A percentile compares a stretch with the other conserved stretches of the same genome.
Evolutionary conservation across 2,888 invertebrate species (phyloP).

Genomic region (Pseudococcus viburni): DNA sequence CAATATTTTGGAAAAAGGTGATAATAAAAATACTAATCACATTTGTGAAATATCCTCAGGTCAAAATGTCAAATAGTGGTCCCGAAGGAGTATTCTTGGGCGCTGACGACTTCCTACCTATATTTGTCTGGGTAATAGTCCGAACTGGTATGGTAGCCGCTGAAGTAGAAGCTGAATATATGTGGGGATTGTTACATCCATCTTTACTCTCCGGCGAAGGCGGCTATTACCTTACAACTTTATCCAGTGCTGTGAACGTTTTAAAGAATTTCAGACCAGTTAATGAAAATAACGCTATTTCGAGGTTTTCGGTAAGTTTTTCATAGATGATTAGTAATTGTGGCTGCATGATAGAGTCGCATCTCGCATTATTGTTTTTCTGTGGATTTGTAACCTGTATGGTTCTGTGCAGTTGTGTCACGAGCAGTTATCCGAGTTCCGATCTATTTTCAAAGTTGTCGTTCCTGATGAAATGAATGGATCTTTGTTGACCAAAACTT

Average conservation of each 20-base stretch:
- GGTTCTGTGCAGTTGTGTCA: constrained; percentile 70
- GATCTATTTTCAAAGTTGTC: constrained; percentile 88
- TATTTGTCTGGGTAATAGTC: constrained; percentile 92
- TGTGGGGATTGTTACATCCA: constrained; percentile 92
- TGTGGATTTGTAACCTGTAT: too few relatives aligned
- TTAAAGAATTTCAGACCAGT: constrained; percentile 79
- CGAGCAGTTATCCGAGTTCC: constrained; percentile 74
- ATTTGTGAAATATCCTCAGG: constrained; percentile 72
- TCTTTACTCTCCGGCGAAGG: constrained; percentile 93
- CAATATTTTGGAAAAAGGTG: too few relatives aligned
- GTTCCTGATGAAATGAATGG: constrained; percentile 95
- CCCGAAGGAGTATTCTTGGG: constrained; percentile 75
- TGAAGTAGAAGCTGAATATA: constrained; percentile 95
- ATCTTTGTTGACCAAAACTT: constrained; percentile 89
- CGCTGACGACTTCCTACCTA: constrained; percentile 91
- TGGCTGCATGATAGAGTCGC: too few relatives aligned
- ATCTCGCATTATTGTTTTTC: too few relatives aligned
- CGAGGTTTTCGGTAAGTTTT: constrained; percentile 49
- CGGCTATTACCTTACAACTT: constrained; percentile 93
- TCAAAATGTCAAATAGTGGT: constrained; percentile 77
- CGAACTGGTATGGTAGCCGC: constrained; percentile 91
- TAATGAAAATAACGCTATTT: constrained; percentile 67
- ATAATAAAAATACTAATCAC: neutral
- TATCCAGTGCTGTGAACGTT: constrained; percentile 93
- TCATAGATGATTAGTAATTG: too few relatives aligned